Evolutionary conservation across 2,797 vertebrate genomes (phyloP).

Genomic region (Cryptoprocta ferox): DNA sequence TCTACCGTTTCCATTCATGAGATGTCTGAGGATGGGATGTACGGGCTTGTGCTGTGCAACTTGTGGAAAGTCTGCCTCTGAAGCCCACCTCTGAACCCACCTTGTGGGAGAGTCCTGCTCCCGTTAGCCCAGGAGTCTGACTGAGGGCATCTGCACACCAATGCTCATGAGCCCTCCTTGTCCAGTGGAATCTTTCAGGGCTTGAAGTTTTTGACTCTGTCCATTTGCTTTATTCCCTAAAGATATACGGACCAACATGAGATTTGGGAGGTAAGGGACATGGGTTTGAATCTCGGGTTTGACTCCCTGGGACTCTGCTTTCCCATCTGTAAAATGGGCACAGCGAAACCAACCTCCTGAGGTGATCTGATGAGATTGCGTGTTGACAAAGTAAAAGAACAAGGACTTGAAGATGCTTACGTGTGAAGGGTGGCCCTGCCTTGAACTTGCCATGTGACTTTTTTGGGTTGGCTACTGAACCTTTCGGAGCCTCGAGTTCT

Average conservation of each 20-base stretch:
- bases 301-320: neutral
- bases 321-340: neutral
- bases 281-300: neutral
- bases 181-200: neutral
- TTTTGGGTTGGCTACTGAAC: neutral
- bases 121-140: too few relatives aligned
- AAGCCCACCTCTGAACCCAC: neutral
- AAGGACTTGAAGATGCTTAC: neutral
- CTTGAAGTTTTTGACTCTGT: neutral
- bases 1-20: neutral
- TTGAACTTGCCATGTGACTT: neutral
- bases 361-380: neutral
- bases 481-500: neutral
- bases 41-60: neutral
- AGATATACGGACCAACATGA: neutral
- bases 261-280: neutral
- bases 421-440: too few relatives aligned
- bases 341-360: neutral
- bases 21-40: neutral
- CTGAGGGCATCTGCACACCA: neutral
- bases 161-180: neutral
- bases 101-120: neutral
- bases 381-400: neutral
- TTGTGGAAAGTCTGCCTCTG: neutral
- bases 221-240: neutral